Percentiles rank a stretch among this genome's conserved stretches.
Evolutionary conservation across 2,797 vertebrate genomes (phyloP).

Genomic region (Silurus lanzhouensis): DNA sequence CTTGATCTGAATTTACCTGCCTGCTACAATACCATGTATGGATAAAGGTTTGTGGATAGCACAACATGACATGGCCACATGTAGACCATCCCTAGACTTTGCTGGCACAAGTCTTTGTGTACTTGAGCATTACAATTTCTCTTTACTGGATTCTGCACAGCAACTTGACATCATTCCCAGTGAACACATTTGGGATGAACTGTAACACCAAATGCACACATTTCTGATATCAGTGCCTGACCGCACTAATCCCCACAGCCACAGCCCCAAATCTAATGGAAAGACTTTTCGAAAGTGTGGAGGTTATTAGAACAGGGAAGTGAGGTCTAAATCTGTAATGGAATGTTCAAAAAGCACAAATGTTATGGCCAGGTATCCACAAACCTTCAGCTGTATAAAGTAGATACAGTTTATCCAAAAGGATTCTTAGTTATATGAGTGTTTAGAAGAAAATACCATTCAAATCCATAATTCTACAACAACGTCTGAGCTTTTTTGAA

Average conservation of each 20-base stretch:
- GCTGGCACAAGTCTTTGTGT: neutral
- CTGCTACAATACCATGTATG: too few species aligned
- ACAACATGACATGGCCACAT: too few species aligned
- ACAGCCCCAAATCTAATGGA: neutral
- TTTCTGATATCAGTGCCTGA: neutral
- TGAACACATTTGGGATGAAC: neutral
- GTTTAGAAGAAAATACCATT: neutral
- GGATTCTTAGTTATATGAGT: neutral
- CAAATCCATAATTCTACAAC: neutral
- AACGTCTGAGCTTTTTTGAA: neutral
- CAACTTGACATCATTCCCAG: neutral
- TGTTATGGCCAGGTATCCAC: neutral
- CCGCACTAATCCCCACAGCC: neutral
- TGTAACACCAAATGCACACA: neutral
- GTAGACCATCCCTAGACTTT: neutral
- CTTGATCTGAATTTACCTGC: too few species aligned
- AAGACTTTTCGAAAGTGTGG: neutral
- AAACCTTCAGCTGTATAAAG: neutral
- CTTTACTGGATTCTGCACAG: neutral
- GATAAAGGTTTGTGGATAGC: too few species aligned
- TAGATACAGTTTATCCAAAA: neutral
- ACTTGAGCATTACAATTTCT: neutral
- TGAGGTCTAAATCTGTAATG: neutral
- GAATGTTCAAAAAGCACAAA: neutral
- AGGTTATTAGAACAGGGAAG: neutral